Base-by-base conservation (phyloP, 53 echinoderm and acorn worm genomes). In the Paracentrotus lividus region DNA sequence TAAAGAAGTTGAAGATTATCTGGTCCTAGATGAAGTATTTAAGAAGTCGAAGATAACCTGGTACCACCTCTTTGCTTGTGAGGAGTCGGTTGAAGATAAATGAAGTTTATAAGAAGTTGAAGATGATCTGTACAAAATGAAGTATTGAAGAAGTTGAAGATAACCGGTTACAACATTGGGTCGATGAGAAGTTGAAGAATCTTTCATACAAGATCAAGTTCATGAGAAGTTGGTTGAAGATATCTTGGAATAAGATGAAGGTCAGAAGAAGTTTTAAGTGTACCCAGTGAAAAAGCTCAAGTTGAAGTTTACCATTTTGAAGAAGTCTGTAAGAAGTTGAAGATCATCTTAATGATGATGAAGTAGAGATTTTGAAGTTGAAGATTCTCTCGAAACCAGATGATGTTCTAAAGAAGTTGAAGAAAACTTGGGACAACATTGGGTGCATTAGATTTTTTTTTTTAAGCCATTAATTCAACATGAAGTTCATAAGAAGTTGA, bases 381-480 rank as follows among this genome's bases (percentile, higher is more conserved):
- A 78, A 42, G 78, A 78, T 14, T n/a, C 45, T 5, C 29, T 84
- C n/a, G 85, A 13, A 55, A 34, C 47, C 54, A 86, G 86, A 86
- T 42, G 86, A 86, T 24, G 81, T 85, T 85, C 5, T 85, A 4
- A 45, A 85, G 85, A 85, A 85, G 87, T 87, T 57, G 7, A 87
- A 87, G 81, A 45, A n/a, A 2, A 49, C 12, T 20, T 72, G 40
- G 33, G 31, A 20, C 72, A 72, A 29, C n/a, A n/a, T n/a, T n/a
- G n/a, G n/a, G n/a, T n/a, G n/a, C n/a, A n/a, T n/a, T n/a, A n/a
- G n/a, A n/a, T n/a, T n/a, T n/a, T n/a, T n/a, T n/a, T n/a, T n/a
- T n/a, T n/a, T n/a, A n/a, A n/a, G n/a, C n/a, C n/a, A n/a, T n/a
- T n/a, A n/a, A n/a, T n/a, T n/a, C n/a, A n/a, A n/a, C n/a, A n/a